Evolutionary conservation across 2,888 invertebrate species (phyloP).

Genomic region (Hypselothyrea guttata): DNA sequence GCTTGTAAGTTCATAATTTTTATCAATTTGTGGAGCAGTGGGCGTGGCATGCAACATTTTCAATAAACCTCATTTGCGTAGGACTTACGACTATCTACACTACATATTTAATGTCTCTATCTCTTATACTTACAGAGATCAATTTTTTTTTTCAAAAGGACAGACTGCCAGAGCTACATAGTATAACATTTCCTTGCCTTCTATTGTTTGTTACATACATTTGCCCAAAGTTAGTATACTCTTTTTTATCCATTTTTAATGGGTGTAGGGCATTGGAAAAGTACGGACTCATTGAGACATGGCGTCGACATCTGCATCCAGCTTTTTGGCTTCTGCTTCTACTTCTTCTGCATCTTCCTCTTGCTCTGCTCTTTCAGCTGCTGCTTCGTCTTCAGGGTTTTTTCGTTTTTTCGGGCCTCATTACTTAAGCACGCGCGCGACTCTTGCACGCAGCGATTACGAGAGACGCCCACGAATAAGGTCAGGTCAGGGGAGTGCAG

Average conservation of each 20-base stretch:
- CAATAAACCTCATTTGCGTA: too few relatives aligned
- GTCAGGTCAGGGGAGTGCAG: slow-evolving; percentile 27
- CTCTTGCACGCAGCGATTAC: slow-evolving; percentile 28
- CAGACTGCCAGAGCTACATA: too few relatives aligned
- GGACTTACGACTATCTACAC: too few relatives aligned
- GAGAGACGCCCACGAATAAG: slow-evolving; percentile 47
- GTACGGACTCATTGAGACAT: slow-evolving; percentile 45
- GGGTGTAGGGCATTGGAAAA: slow-evolving; percentile 15
- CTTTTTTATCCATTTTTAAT: slow-evolving; percentile 10
- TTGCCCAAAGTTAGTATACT: too few relatives aligned
- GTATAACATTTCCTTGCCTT: too few relatives aligned
- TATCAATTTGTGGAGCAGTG: too few relatives aligned
- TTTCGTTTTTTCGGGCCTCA: slow-evolving; percentile 46
- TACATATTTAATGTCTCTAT: too few relatives aligned
- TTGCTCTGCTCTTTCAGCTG: slow-evolving; percentile 1
- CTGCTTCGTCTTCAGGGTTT: slow-evolving; percentile 8
- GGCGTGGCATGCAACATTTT: too few relatives aligned
- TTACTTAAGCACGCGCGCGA: slow-evolving; percentile 68
- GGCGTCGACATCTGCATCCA: slow-evolving; percentile 31
- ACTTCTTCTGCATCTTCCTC: slow-evolving; percentile 19
- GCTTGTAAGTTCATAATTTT: too few relatives aligned
- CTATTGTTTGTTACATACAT: too few relatives aligned
- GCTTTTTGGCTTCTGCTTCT: slow-evolving; percentile 42
- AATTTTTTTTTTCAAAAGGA: too few relatives aligned
- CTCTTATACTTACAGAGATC: too few relatives aligned